Evolutionary conservation across 2,888 invertebrate species (phyloP), one percentile per base, ranked within the genome.

Genomic region (Leptinotarsa rubiginosa): DNA sequence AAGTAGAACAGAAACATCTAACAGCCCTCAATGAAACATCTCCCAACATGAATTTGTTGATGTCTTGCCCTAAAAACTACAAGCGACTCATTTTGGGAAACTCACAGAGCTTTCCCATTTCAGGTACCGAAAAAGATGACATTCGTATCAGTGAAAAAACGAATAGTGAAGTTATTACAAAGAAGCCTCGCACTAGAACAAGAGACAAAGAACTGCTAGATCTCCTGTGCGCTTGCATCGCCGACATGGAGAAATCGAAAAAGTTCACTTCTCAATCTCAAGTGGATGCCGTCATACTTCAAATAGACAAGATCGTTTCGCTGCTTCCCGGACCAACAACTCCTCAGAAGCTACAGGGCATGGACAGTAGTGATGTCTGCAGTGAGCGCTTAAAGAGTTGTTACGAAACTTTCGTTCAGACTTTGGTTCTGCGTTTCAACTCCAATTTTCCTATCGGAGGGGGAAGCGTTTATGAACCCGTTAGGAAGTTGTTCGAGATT

Each of bases 281-380:
- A 78, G 85, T 87, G 12, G 79, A 83, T 3, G 77, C 76, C 22
- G 84, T 89, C 66, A 81, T 87, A 70, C 67, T 71, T 3, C 78
- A 83, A 49, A 78, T 90, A 64, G 79, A 83, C 22, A 74, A 84
- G 15, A 71, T 90, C 5, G 74, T 85, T 41, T 78, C 85, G 52
- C 82, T 85, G 64, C 81, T 89, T 69, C 90, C 90, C 4, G 92
- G 92, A 12, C 90, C 91, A 0, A 82, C 92, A 47, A 95, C 94
- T 0, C 89, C 92, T 20, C 93, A 94, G 84, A 93, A 92, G 84
- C 86, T 94, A n/a, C 83, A 87, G 15, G 88, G 88, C 52, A 77
- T 90, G 1, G 94, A 95, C 85, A 77, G 81, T 16, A 77, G 81
- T 16, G 78, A 77, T 41, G 76, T 78, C 69, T 88, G 89, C 86